These are phyloP conservation scores for Toxotes jaculatrix DNA, from an alignment of 2,113 vertebrate species.

Conservation along the genomic window DNA sequence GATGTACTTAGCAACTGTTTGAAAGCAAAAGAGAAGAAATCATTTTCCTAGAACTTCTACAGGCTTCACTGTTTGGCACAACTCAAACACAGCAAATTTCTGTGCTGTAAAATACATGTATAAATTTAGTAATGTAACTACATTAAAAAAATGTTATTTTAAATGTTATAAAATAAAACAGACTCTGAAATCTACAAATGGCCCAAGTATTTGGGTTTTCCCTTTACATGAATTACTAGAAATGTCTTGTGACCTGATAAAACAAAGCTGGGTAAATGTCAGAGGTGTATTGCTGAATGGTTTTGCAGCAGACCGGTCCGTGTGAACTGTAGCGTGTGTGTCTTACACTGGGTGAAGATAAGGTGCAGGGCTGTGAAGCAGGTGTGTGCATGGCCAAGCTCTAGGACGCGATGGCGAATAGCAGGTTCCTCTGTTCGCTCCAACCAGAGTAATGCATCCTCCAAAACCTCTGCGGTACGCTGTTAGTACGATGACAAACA, in stretches of 20 bases:
- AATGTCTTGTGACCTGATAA: not conserved
- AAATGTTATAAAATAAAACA: not conserved
- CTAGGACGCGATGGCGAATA: slow-evolving; percentile 71
- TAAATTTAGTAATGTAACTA: not conserved
- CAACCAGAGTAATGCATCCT: slow-evolving; percentile 83
- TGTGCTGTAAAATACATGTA: not conserved
- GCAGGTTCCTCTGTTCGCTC: slow-evolving; percentile 70
- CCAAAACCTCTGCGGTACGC: slow-evolving; percentile 13
- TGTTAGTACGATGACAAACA: slow-evolving; percentile 14
- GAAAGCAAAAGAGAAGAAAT: not conserved
- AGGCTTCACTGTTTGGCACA: not conserved
- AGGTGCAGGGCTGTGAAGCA: slow-evolving; percentile 76
- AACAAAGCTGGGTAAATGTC: not conserved
- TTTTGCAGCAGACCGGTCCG: not conserved
- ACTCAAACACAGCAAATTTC: not conserved
- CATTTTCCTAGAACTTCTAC: not conserved
- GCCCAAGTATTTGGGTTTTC: not conserved
- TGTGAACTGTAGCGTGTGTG: not conserved
- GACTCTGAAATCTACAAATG: not conserved
- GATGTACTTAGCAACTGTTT: slow-evolving; percentile 84
- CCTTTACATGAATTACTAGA: not conserved
- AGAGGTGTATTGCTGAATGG: not conserved
- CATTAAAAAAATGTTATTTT: too few species aligned
- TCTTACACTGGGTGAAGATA: slow-evolving; percentile 90
- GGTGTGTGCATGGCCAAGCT: slow-evolving; percentile 56